phyloP scores from a whole-genome alignment of 1,140 invertebrate species.

The Paracyclopina nana region DNA sequence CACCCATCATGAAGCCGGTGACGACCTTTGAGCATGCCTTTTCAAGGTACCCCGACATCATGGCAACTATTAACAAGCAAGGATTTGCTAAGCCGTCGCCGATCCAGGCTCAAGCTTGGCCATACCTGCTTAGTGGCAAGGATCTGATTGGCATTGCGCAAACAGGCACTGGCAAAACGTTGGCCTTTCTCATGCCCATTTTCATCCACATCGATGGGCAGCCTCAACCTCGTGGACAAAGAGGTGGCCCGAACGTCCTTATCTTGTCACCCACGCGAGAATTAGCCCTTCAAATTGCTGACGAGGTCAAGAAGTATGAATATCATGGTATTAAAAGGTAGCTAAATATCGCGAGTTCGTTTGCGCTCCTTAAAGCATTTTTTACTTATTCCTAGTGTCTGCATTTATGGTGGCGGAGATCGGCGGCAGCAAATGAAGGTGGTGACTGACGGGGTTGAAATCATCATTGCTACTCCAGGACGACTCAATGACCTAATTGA shows the following conservation, averaged over 20 bases:
- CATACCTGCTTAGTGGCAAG: constrained; percentile 54
- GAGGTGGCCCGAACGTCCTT: constrained; percentile 59
- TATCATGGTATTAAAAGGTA: constrained; percentile 26
- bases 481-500: constrained; percentile 54
- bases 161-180: constrained; percentile 52
- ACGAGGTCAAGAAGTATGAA: constrained; percentile 34
- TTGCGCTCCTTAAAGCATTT: no score
- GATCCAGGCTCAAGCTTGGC: constrained; percentile 78
- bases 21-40: constrained; percentile 66
- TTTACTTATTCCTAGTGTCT: no score
- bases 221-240: constrained; percentile 37
- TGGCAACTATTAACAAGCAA: constrained; percentile 56
- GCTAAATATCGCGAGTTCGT: no score
- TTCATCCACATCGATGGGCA: constrained; percentile 72
- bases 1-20: constrained; percentile 57
- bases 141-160: constrained; percentile 86
- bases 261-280: constrained; percentile 75
- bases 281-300: constrained; percentile 70
- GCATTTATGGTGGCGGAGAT: constrained; percentile 64
- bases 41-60: constrained; percentile 51
- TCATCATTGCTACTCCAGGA: constrained; percentile 74
- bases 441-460: constrained; percentile 52
- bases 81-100: constrained; percentile 65
- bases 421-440: constrained; percentile 48
- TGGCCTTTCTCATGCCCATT: constrained; percentile 74